Percentiles rank a stretch among this genome's conserved stretches.
phyloP scores from a whole-genome alignment of 2,113 vertebrate species.

The Boulengeromyrus knoepffleri region DNA sequence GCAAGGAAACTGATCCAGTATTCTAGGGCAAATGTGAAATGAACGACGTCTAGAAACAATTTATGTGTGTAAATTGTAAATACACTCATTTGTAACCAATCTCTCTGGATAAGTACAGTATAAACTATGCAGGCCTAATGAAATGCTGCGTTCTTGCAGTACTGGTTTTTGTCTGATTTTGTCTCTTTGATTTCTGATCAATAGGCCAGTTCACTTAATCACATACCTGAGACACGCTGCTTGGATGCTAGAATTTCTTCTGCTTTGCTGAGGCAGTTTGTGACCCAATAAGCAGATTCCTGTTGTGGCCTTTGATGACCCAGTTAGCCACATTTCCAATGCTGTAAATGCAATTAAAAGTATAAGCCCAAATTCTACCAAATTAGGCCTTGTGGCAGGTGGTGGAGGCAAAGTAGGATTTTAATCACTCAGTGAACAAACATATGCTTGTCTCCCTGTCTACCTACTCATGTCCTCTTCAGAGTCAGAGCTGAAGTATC shows the following conservation, averaged over 20 bases:
- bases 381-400: not conserved
- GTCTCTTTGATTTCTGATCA: not conserved
- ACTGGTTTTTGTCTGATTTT: not conserved
- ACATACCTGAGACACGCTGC: not conserved
- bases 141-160: not conserved
- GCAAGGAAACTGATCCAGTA: not conserved
- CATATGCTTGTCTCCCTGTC: not conserved
- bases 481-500: not conserved
- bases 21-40: not conserved
- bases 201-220: not conserved
- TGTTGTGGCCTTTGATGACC: not conserved
- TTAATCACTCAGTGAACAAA: not conserved
- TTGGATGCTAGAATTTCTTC: not conserved
- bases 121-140: not conserved
- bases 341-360: not conserved
- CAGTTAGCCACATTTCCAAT: not conserved
- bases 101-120: not conserved
- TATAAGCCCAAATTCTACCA: not conserved
- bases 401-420: not conserved
- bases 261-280: not conserved
- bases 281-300: not conserved
- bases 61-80: not conserved
- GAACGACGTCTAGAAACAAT: not conserved
- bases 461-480: not conserved
- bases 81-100: not conserved